These are phyloP conservation scores for Odontesthes bonariensis DNA, from an alignment of 2,113 vertebrate genomes.

Conservation along the genomic window DNA sequence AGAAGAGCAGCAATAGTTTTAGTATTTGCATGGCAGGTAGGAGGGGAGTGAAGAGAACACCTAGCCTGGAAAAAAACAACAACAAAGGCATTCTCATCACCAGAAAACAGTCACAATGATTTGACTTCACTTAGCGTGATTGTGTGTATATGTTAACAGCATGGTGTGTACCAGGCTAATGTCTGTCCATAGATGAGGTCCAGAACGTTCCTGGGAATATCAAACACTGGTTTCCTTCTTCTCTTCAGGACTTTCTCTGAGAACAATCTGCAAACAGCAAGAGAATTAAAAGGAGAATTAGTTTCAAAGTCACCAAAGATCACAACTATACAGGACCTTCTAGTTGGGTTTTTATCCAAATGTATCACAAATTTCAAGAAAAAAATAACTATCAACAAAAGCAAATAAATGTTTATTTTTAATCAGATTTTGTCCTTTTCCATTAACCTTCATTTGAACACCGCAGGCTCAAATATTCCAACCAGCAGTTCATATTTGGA, in stretches of 20 bases:
- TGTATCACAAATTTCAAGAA: not conserved
- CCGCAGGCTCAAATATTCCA: too few relatives aligned
- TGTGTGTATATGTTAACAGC: not conserved
- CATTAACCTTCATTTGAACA: too few relatives aligned
- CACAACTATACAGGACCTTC: not conserved
- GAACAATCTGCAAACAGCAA: constrained; percentile 83
- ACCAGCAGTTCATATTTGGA: too few relatives aligned
- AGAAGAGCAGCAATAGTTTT: constrained; percentile 92
- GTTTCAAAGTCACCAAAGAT: not conserved
- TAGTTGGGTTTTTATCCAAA: not conserved
- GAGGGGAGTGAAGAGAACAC: constrained; percentile 88
- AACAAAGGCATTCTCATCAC: not conserved
- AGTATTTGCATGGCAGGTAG: constrained; percentile 88
- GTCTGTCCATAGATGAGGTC: constrained; percentile 96
- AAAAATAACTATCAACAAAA: too few relatives aligned
- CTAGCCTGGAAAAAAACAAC: constrained; percentile 84
- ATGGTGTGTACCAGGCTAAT: constrained; percentile 87
- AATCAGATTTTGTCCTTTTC: not conserved
- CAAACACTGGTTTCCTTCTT: constrained; percentile 88
- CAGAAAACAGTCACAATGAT: not conserved
- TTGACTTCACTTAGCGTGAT: not conserved
- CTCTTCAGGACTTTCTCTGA: constrained; percentile 83
- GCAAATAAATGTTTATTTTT: too few relatives aligned
- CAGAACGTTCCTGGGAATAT: constrained; percentile 91
- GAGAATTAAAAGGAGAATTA: not conserved